A percentile compares a stretch with the other conserved stretches of the same genome.
Evolutionary conservation across 2,113 vertebrate species (phyloP).

Genomic region (Syngnathoides biaculeatus): DNA sequence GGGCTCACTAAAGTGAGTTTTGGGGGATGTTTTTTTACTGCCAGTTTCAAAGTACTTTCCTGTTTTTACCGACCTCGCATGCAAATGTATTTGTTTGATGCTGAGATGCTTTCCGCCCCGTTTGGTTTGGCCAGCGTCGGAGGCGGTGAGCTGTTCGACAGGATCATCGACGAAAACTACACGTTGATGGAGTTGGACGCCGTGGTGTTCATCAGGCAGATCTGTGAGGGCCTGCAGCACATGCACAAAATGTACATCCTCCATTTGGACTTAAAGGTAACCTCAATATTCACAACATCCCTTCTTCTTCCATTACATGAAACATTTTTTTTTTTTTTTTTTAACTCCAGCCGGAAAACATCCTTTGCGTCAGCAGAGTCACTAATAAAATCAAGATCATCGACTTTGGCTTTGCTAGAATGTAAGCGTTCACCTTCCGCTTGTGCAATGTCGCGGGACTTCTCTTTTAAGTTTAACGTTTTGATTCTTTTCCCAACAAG

Average conservation of each 20-base stretch:
- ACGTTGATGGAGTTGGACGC: slow-evolving; percentile 93
- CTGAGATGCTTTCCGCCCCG: background rate
- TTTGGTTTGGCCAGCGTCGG: slow-evolving; percentile 59
- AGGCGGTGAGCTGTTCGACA: slow-evolving; percentile 79
- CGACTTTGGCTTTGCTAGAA: slow-evolving; percentile 76
- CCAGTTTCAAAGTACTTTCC: too few relatives aligned
- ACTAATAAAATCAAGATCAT: slow-evolving; percentile 79
- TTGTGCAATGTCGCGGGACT: background rate
- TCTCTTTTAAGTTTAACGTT: background rate
- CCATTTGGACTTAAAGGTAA: slow-evolving; percentile 95
- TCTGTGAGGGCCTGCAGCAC: slow-evolving; percentile 90
- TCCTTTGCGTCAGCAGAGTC: slow-evolving; percentile 74
- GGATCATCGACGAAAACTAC: slow-evolving; percentile 93
- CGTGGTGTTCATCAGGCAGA: slow-evolving; percentile 88
- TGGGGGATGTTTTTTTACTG: too few relatives aligned
- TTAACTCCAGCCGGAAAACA: slow-evolving; percentile 74
- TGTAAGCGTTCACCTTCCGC: slow-evolving; percentile 50
- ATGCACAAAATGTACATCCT: slow-evolving; percentile 98
- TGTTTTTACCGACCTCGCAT: background rate
- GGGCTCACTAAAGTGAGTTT: too few relatives aligned
- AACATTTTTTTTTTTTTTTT: slow-evolving; percentile 12
- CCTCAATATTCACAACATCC: background rate
- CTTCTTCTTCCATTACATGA: background rate
- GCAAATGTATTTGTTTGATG: background rate
- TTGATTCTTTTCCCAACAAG: slow-evolving; percentile 54